A percentile compares a stretch with the other conserved stretches of the same genome.
Conservation (phyloP, 2,797 vertebrate species). For the Hydrophis major region DNA sequence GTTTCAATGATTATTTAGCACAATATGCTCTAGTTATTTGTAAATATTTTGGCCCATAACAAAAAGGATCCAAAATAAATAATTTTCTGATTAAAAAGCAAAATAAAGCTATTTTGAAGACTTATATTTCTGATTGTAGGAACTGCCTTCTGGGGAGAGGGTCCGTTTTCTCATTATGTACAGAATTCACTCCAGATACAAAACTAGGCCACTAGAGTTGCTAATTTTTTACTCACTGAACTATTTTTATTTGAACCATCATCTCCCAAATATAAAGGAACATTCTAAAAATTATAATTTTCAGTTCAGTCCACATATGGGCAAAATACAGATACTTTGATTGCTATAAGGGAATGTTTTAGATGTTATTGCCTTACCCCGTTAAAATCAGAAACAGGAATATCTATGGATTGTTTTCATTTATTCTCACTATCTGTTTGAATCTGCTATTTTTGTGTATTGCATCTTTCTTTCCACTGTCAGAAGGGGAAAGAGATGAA, state of each 20-base stretch:
- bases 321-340: not conserved
- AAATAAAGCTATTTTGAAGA: not conserved
- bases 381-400: not conserved
- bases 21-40: not conserved
- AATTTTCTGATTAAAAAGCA: not conserved
- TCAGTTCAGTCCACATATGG: not conserved
- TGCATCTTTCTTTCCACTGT: not conserved
- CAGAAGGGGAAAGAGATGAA: conserved; percentile 10
- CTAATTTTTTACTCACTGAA: not conserved
- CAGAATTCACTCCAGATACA: not conserved
- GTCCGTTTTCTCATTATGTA: not conserved
- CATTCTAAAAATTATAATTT: not conserved
- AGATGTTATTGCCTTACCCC: not conserved
- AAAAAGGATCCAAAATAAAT: not conserved
- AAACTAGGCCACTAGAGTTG: not conserved
- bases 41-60: not conserved
- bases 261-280: not conserved
- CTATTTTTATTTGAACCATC: not conserved
- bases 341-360: not conserved
- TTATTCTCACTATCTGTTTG: not conserved
- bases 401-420: not conserved
- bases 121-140: not conserved
- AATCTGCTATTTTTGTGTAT: conserved; percentile 1
- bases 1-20: not conserved
- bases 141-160: not conserved